Conservation (phyloP, 2,888 invertebrate genomes). For the Coleophora deauratella region DNA sequence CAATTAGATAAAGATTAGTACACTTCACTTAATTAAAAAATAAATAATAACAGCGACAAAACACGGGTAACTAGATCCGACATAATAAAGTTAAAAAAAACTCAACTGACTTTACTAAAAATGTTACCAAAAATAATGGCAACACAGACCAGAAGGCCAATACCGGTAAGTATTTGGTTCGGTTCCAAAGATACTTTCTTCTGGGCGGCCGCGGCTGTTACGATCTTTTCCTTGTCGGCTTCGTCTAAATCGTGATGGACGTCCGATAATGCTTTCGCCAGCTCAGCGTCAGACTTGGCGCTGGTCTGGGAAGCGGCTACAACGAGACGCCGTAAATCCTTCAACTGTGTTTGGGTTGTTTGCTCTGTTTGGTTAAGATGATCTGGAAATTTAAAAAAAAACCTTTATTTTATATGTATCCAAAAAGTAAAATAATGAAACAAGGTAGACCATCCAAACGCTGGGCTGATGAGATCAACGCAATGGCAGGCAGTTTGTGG, state of each 20-base stretch:
- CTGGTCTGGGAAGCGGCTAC: slow-evolving; percentile 47
- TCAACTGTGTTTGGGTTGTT: slow-evolving; percentile 42
- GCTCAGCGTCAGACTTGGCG: slow-evolving; percentile 53
- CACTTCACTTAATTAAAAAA: too few relatives aligned
- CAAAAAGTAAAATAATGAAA: slow-evolving; percentile 2
- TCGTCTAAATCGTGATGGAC: slow-evolving; percentile 61
- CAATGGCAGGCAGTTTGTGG: too few relatives aligned
- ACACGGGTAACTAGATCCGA: neutral
- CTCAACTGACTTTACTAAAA: slow-evolving; percentile 54
- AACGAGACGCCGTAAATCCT: slow-evolving; percentile 48
- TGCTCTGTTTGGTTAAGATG: slow-evolving; percentile 54
- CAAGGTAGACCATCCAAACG: too few relatives aligned
- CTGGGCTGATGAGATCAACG: too few relatives aligned
- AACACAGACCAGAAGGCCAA: slow-evolving; percentile 47
- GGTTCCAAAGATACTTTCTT: slow-evolving; percentile 37
- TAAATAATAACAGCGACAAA: neutral
- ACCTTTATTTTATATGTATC: neutral
- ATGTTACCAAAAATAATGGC: slow-evolving; percentile 53
- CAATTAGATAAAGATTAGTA: too few relatives aligned
- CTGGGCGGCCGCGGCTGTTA: slow-evolving; percentile 10
- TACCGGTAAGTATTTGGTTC: slow-evolving; percentile 48
- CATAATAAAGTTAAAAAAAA: too few relatives aligned
- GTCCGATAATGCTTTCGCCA: slow-evolving; percentile 47
- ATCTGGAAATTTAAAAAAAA: slow-evolving; percentile 32
- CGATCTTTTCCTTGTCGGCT: slow-evolving; percentile 29